phyloP scores from a whole-genome alignment of 1,140 invertebrate species.

The Atopsyche davidsoni region DNA sequence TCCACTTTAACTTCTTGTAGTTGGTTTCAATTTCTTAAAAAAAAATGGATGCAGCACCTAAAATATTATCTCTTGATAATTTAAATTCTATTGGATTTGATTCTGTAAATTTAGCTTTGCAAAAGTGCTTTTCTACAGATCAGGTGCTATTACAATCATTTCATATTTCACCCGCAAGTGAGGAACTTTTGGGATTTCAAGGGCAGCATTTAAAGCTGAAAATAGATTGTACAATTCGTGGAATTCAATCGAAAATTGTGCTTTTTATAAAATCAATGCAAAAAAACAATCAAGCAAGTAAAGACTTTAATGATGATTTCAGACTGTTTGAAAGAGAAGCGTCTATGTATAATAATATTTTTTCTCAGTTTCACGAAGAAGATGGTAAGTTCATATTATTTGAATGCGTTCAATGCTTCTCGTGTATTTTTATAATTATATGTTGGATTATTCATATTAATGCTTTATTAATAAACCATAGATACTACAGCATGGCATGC shows the following conservation, averaged over 20 bases:
- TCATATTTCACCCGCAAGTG: slow-evolving; percentile 7
- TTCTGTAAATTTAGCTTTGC: neutral
- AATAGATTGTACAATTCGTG: slow-evolving; percentile 8
- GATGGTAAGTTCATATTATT: slow-evolving; percentile 6
- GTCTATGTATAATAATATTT: slow-evolving; percentile 33
- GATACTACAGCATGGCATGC: too few species aligned
- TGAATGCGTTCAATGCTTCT: neutral
- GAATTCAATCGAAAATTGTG: neutral
- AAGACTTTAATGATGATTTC: slow-evolving; percentile 34
- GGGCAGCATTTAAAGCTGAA: slow-evolving; percentile 13
- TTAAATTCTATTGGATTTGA: neutral
- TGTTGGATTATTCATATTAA: too few species aligned
- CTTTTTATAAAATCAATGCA: slow-evolving; percentile 43
- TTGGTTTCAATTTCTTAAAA: too few species aligned
- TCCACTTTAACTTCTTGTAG: too few species aligned
- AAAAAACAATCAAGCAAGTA: slow-evolving; percentile 31
- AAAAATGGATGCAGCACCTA: too few species aligned
- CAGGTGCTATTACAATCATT: slow-evolving; percentile 8
- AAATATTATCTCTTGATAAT: too few species aligned
- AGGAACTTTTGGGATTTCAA: slow-evolving; percentile 14
- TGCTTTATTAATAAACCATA: too few species aligned
- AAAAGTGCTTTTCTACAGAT: slow-evolving; percentile 5
- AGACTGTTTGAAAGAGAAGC: slow-evolving; percentile 39
- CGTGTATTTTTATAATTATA: neutral
- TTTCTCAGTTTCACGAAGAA: slow-evolving; percentile 33